Conservation (phyloP, 1,140 invertebrate species). For the Carposina sasakii region DNA sequence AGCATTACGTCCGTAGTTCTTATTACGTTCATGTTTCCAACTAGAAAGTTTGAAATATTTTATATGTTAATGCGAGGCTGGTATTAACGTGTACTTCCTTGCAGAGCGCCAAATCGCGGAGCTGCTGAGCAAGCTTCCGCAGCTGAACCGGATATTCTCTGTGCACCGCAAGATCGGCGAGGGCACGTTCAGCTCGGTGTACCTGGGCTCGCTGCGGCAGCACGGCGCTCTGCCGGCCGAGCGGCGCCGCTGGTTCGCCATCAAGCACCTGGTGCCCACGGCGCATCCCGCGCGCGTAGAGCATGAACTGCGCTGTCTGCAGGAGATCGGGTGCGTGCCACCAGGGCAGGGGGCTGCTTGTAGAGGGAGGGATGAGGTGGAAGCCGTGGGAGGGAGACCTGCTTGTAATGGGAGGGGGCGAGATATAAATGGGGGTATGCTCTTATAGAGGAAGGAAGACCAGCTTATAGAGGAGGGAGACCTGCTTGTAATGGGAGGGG, state of each 20-base stretch:
- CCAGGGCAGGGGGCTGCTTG: too few species aligned
- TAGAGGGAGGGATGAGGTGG: too few species aligned
- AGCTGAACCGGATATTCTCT: conserved; percentile 77
- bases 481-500: too few species aligned
- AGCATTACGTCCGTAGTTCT: too few species aligned
- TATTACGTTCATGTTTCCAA: too few species aligned
- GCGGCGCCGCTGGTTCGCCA: conserved; percentile 78
- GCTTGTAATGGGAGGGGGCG: too few species aligned
- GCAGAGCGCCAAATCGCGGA: conserved; percentile 68
- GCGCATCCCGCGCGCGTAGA: conserved; percentile 84
- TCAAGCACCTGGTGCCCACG: conserved; percentile 89
- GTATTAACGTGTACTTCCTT: conserved; percentile 21
- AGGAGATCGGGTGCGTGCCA: conserved; percentile 82
- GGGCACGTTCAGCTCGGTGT: conserved; percentile 89
- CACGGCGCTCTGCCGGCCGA: conserved; percentile 65
- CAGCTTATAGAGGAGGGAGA: too few species aligned
- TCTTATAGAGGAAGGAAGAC: too few species aligned
- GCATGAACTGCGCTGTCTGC: conserved; percentile 84
- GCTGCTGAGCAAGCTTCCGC: conserved; percentile 73
- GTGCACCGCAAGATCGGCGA: conserved; percentile 82
- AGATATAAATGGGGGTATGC: too few species aligned
- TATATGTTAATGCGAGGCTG: too few species aligned
- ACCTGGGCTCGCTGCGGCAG: conserved; percentile 79
- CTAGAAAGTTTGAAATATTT: too few species aligned
- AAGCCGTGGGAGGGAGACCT: too few species aligned